Conservation (phyloP, 2,113 vertebrate genomes). For the Cyphomyrus plagiostoma region DNA sequence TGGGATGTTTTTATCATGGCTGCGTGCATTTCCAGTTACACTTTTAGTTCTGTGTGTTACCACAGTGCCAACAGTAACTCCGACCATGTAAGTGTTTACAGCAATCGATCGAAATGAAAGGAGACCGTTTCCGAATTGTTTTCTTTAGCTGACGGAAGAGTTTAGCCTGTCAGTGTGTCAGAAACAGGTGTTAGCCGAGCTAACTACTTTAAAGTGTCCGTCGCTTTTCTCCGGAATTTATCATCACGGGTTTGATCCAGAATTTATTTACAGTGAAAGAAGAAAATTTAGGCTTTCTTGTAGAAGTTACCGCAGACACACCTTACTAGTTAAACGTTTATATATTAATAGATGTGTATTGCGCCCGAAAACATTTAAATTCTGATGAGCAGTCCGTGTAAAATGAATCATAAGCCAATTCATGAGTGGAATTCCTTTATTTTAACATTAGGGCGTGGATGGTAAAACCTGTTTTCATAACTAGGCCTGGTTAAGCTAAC, state of each 20-base stretch:
- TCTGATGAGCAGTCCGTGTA: background rate
- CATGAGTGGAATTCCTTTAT: background rate
- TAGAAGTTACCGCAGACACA: background rate
- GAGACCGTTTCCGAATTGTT: background rate
- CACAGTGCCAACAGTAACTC: constrained; percentile 93
- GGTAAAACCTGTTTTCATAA: background rate
- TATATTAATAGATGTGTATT: background rate
- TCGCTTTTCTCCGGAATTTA: background rate
- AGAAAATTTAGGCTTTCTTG: background rate
- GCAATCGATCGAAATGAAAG: background rate
- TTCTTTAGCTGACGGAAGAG: background rate
- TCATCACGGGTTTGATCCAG: background rate
- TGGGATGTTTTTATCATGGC: constrained; percentile 89
- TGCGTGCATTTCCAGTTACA: constrained; percentile 98
- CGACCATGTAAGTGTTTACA: constrained; percentile 78
- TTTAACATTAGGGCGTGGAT: background rate
- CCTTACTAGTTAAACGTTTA: background rate
- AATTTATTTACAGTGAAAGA: background rate
- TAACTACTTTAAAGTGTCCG: background rate
- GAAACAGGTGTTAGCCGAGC: background rate
- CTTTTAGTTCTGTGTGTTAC: constrained; percentile 98
- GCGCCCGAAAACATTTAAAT: background rate
- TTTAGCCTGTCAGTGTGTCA: background rate
- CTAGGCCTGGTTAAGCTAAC: background rate
- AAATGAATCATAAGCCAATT: background rate